Percentiles rank a stretch among this genome's conserved stretches.
Conservation (phyloP, 2,113 vertebrate species). For the Perca schrenkii region DNA sequence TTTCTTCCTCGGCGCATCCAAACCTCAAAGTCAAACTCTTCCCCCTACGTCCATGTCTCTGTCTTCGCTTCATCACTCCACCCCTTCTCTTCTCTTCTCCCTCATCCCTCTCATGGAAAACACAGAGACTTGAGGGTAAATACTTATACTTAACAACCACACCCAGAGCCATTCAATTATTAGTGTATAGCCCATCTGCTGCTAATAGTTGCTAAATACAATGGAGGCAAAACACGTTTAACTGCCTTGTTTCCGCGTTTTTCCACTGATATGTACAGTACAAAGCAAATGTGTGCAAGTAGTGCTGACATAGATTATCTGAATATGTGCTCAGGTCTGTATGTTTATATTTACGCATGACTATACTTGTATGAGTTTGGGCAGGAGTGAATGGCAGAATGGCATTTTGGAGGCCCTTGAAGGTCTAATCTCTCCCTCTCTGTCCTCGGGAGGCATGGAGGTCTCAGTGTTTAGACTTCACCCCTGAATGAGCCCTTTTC, state of each 20-base stretch:
- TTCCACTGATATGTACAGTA: neutral
- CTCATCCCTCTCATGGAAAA: slow-evolving; percentile 71
- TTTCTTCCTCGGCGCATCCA: slow-evolving; percentile 77
- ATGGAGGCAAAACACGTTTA: slow-evolving; percentile 15
- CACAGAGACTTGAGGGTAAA: slow-evolving; percentile 65
- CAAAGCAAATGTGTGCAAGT: neutral
- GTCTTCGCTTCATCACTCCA: slow-evolving; percentile 59
- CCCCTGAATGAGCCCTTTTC: slow-evolving; percentile 75
- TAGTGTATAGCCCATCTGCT: slow-evolving; percentile 49
- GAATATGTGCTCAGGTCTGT: slow-evolving; percentile 7
- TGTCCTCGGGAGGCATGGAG: slow-evolving; percentile 58
- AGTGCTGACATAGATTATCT: slow-evolving; percentile 14
- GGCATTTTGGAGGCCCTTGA: slow-evolving; percentile 26
- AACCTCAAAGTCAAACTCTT: slow-evolving; percentile 81
- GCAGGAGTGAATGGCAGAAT: slow-evolving; percentile 17
- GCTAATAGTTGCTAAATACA: slow-evolving; percentile 31
- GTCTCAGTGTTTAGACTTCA: slow-evolving; percentile 71
- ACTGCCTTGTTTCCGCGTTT: slow-evolving; percentile 10
- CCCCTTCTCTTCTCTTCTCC: slow-evolving; percentile 47
- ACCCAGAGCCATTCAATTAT: slow-evolving; percentile 63
- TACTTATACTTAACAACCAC: slow-evolving; percentile 65
- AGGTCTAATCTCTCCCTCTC: slow-evolving; percentile 45
- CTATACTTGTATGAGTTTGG: slow-evolving; percentile 4
- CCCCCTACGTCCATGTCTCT: slow-evolving; percentile 76
- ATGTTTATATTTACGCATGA: slow-evolving; percentile 9